phyloP scores from a whole-genome alignment of 37 sponge, comb jelly and placozoan species.

The Cliona cf. orientalis region DNA sequence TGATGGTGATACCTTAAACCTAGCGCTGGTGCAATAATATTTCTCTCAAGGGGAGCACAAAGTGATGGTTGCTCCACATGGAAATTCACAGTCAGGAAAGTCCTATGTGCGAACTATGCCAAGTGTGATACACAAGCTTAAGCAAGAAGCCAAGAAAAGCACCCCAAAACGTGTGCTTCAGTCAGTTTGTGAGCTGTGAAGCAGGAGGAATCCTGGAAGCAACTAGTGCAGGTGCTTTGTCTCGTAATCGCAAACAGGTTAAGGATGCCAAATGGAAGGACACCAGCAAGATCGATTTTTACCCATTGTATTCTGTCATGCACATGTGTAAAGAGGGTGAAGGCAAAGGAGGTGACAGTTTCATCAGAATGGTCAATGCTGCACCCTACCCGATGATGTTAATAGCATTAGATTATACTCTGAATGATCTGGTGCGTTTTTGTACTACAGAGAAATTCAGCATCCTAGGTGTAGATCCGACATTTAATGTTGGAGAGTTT shows the following conservation, averaged over 20 bases:
- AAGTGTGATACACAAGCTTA: constrained; percentile 13
- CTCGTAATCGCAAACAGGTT: constrained; percentile 17
- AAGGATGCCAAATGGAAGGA: neutral
- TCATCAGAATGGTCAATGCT: constrained; percentile 11
- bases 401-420: neutral
- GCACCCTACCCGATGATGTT: constrained; percentile 18
- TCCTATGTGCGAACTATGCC: constrained; percentile 33
- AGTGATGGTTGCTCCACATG: constrained; percentile 31
- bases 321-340: constrained; percentile 12
- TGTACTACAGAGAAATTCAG: neutral
- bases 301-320: constrained; percentile 3
- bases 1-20: neutral
- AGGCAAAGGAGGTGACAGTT: constrained; percentile 3
- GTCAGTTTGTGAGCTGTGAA: constrained; percentile 8
- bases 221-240: constrained; percentile 25
- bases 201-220: constrained; percentile 12
- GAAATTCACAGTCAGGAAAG: constrained; percentile 5
- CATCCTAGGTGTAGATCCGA: constrained; percentile 29
- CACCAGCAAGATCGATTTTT: neutral
- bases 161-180: constrained; percentile 1
- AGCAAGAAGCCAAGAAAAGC: neutral
- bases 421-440: constrained; percentile 17
- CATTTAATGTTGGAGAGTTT: constrained; percentile 25
- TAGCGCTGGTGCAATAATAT: constrained; percentile 12
- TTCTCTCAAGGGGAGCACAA: constrained; percentile 11